A percentile compares a stretch with the other conserved stretches of the same genome.
phyloP scores from a whole-genome alignment of 1,140 invertebrate genomes.

The Danaus plexippus region DNA sequence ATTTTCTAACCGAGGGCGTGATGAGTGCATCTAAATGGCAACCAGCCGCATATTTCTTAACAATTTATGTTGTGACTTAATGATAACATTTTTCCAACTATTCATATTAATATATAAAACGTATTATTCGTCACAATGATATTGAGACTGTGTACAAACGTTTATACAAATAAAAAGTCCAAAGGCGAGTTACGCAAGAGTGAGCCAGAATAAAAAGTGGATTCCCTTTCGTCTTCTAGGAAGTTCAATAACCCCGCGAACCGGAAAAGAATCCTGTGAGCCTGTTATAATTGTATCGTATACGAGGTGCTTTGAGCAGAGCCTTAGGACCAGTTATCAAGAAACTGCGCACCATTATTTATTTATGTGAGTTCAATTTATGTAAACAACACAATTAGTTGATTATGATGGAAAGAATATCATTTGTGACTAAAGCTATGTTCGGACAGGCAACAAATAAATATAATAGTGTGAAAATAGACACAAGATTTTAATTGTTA shows the following conservation, averaged over 20 bases:
- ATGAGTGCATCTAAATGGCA: conserved; percentile 19
- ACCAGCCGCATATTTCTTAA: conserved; percentile 9
- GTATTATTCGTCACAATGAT: conserved; percentile 13
- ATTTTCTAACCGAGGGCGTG: conserved; percentile 21
- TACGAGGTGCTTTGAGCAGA: conserved; percentile 11
- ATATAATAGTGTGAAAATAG: too few relatives aligned
- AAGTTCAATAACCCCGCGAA: conserved; percentile 53
- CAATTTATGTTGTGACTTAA: conserved; percentile 11
- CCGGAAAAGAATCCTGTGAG: conserved; percentile 32
- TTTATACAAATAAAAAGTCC: conserved; percentile 41
- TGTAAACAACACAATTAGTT: too few relatives aligned
- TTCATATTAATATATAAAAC: conserved; percentile 11
- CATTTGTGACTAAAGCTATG: too few relatives aligned
- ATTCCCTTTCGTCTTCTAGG: conserved; percentile 52
- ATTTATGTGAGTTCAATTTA: too few relatives aligned
- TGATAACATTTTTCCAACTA: conserved; percentile 9
- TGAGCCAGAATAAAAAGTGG: conserved; percentile 47
- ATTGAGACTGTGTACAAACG: conserved; percentile 27
- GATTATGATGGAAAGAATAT: too few relatives aligned
- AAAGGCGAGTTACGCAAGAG: conserved; percentile 55
- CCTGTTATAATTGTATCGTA: conserved; percentile 22
- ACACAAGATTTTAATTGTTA: too few relatives aligned
- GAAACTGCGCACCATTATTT: too few relatives aligned
- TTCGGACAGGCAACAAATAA: too few relatives aligned
- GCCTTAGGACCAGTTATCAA: not conserved